Evolutionary conservation across 1,140 invertebrate species (phyloP), one percentile per base, ranked within the genome.

Genomic region (Cotesia chilonis): DNA sequence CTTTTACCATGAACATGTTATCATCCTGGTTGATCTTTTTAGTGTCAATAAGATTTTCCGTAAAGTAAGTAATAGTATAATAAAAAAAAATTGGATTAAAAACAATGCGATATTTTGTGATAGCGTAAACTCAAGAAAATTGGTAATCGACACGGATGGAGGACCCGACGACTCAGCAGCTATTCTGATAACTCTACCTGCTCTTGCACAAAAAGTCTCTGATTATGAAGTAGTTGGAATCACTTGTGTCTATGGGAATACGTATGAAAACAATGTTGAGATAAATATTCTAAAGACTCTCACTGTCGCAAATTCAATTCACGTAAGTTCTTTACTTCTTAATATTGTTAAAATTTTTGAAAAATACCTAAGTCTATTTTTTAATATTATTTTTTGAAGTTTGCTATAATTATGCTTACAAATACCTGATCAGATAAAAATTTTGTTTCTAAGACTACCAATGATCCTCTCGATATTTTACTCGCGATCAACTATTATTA

Each of bases 211-310:
- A 87, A 69, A 81, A 89, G 12, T 70, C 7, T 61, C 57, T 3
- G 47, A 73, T n/a, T 77, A 77, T 41, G 38, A 84, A 72, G 69
- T 85, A 9, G 72, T 91, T 63, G 92, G 87, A 0, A 88, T 93
- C 17, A 92, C 90, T 4, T 90, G 89, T 73, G 86, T 88, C 4
- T 87, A 90, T 76, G 92, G 92, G 0, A 93, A 92, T 73, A 90
- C 90, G 0, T 76, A 80, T 5, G 72, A 91, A 3, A 76, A 89
- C 9, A 88, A 92, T 76, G 90, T 89, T 0, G 85, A 85, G 52
- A 77, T 74, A 4, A 93, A 93, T 78, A 88, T 91, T 36, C 76
- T 88, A 3, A 87, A 91, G 74, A 87, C 89, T 35, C 82, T 93
- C 6, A 82, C 88, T 6, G 75, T 87, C 6, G 87, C 85, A 5